These are phyloP conservation scores for Nycticorax nycticorax DNA, from an alignment of 2,113 vertebrate species.

Conservation along the genomic window DNA sequence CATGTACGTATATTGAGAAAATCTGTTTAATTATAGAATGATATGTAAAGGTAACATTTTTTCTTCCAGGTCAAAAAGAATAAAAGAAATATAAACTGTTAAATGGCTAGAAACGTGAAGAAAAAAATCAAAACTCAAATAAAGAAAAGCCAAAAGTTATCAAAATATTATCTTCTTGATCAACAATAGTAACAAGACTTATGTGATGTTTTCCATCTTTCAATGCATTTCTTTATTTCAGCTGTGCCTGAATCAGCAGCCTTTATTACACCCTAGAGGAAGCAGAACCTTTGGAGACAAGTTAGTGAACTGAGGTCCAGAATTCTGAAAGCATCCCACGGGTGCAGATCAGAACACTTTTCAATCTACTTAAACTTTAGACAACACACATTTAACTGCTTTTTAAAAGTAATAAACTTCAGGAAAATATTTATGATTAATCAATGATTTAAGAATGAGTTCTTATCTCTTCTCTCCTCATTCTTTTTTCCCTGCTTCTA, in stretches of 20 bases:
- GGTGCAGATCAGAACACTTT: neutral
- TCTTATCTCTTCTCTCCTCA: neutral
- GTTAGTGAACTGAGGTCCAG: neutral
- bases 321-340: neutral
- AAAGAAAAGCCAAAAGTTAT: neutral
- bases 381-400: neutral
- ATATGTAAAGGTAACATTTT: neutral
- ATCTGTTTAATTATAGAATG: neutral
- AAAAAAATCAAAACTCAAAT: neutral
- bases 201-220: neutral
- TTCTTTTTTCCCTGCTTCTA: neutral
- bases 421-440: neutral
- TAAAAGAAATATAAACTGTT: neutral
- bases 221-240: neutral
- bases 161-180: neutral
- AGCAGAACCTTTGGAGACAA: neutral
- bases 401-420: neutral
- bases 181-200: neutral
- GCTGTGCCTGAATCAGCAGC: neutral
- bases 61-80: neutral
- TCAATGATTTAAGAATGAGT: neutral
- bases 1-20: neutral
- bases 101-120: neutral
- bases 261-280: neutral
- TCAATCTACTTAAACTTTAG: neutral